Conservation (phyloP, 2,888 invertebrate species). For the Agriopis leucophaearia region DNA sequence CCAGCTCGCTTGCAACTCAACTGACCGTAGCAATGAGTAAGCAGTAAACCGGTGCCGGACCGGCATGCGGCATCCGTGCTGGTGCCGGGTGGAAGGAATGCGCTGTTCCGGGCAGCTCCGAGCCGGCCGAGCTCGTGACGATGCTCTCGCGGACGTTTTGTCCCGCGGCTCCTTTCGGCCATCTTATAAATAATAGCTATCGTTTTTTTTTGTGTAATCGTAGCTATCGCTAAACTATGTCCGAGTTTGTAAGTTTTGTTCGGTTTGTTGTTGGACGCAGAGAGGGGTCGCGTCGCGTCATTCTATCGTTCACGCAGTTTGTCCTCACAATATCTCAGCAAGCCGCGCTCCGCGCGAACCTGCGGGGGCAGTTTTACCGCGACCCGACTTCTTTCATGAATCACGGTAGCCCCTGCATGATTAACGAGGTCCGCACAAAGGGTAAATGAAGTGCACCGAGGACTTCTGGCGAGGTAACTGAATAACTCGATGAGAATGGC, state of each 20-base stretch:
- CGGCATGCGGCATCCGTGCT: no score
- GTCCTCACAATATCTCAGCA: no score
- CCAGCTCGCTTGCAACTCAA: no score
- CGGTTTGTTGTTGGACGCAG: slow-evolving; percentile 29
- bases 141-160: slow-evolving; percentile 65
- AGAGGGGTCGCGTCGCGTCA: slow-evolving; percentile 53
- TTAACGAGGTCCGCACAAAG: no score
- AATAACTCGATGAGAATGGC: slow-evolving; percentile 36
- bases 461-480: slow-evolving; percentile 36
- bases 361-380: background rate
- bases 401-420: background rate
- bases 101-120: slow-evolving; percentile 51
- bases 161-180: slow-evolving; percentile 68
- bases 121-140: slow-evolving; percentile 41
- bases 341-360: no score
- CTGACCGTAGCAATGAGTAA: no score
- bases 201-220: slow-evolving; percentile 73
- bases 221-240: slow-evolving; percentile 62
- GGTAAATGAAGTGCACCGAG: slow-evolving; percentile 54
- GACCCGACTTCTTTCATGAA: slow-evolving; percentile 1
- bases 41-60: no score
- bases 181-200: slow-evolving; percentile 69
- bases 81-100: slow-evolving; percentile 30
- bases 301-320: background rate
- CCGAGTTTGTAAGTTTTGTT: slow-evolving; percentile 16